These are phyloP conservation scores for Amphimedon queenslandica DNA, from an alignment of 37 sponge, comb jelly and placozoan species.

Conservation along the genomic window DNA sequence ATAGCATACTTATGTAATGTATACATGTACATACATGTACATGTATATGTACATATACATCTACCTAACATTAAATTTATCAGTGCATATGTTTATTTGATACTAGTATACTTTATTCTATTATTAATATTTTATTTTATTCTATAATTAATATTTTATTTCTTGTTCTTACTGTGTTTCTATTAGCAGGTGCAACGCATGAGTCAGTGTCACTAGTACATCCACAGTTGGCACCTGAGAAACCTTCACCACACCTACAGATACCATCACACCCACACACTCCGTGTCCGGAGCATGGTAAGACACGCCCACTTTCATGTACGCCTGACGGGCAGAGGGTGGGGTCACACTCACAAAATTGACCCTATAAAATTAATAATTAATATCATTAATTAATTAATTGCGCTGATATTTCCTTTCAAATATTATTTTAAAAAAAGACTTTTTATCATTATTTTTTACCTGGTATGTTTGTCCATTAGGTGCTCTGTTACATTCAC, in stretches of 20 bases:
- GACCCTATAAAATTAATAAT: neutral
- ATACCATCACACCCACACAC: neutral
- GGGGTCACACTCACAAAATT: neutral
- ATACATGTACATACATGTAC: no score
- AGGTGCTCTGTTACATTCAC: neutral
- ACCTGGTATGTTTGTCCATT: neutral
- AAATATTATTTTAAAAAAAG: no score
- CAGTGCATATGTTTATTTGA: no score
- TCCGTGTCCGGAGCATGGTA: neutral
- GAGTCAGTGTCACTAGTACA: conserved; percentile 29
- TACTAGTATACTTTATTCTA: no score
- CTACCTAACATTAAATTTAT: neutral
- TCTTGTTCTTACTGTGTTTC: neutral
- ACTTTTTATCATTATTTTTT: no score
- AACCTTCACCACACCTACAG: conserved; percentile 31
- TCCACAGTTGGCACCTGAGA: conserved; percentile 35
- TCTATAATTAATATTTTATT: neutral
- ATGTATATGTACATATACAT: no score
- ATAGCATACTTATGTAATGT: no score
- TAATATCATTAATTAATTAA: neutral
- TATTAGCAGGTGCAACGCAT: conserved; percentile 14
- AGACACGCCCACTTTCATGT: neutral
- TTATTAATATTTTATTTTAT: no score
- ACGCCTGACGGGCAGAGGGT: neutral
- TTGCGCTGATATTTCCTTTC: no score